Conservation (phyloP, 2,113 vertebrate genomes). For the Columba livia region DNA sequence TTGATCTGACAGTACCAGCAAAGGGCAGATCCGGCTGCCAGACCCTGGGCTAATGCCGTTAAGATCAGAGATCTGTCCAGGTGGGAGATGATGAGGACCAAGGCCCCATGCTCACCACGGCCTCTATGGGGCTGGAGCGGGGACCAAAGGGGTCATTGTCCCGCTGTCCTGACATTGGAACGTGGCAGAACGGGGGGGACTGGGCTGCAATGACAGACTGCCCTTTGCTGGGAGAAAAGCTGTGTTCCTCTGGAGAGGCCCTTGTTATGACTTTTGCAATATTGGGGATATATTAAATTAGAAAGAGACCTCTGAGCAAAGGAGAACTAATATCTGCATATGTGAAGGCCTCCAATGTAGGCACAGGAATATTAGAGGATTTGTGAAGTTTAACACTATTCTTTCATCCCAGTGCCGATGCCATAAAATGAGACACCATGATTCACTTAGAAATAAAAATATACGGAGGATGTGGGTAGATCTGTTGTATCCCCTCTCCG, state of each 20-base stretch:
- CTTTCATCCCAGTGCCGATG: neutral
- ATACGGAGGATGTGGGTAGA: neutral
- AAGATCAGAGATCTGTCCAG: neutral
- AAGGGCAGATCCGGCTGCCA: constrained; percentile 53
- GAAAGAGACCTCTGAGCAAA: constrained; percentile 50
- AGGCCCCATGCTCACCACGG: rapidly evolving
- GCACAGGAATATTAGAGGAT: constrained; percentile 41
- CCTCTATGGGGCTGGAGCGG: neutral
- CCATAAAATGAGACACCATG: neutral
- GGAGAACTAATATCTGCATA: constrained; percentile 53
- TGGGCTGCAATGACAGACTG: neutral
- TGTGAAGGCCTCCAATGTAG: neutral
- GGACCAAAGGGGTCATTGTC: rapidly evolving
- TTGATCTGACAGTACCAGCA: constrained; percentile 69
- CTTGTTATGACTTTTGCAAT: constrained; percentile 37
- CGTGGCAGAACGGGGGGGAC: neutral
- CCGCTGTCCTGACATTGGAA: rapidly evolving
- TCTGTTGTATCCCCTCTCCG: neutral
- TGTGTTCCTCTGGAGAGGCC: constrained; percentile 7
- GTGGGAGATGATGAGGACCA: neutral
- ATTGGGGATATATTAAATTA: constrained; percentile 49
- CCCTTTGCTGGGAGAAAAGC: neutral
- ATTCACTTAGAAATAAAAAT: neutral
- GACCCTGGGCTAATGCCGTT: neutral
- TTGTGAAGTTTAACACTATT: constrained; percentile 22